These are phyloP conservation scores for Peromyscus californicus DNA, from an alignment of 2,113 vertebrate genomes.

Conservation along the genomic window DNA sequence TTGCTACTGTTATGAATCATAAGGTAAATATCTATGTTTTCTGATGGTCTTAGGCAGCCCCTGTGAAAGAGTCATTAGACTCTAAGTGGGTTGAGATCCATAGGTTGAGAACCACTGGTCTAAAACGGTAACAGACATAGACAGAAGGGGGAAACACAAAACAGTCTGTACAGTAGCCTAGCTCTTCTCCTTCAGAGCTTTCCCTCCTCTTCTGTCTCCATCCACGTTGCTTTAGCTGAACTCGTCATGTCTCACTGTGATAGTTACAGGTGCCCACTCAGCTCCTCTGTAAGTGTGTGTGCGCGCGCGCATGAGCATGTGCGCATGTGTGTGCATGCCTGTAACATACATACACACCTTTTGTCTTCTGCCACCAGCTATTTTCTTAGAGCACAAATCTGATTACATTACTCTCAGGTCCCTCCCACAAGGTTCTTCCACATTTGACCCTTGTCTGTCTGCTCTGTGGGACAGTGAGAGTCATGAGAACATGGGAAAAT, in stretches of 20 bases:
- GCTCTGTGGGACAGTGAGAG: background rate
- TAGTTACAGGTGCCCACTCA: background rate
- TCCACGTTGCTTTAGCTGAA: background rate
- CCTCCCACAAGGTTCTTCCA: background rate
- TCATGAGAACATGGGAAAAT: background rate
- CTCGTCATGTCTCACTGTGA: background rate
- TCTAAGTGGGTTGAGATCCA: background rate
- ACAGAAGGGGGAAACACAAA: background rate
- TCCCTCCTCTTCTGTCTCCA: background rate
- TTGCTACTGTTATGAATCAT: background rate
- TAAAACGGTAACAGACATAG: background rate
- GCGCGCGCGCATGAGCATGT: fast-evolving
- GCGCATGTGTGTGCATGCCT: fast-evolving
- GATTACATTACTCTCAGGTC: background rate
- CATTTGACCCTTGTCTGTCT: background rate
- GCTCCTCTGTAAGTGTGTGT: background rate
- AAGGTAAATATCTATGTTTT: background rate
- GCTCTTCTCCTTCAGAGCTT: background rate
- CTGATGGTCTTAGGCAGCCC: background rate
- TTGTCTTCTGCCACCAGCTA: background rate
- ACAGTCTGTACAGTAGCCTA: background rate
- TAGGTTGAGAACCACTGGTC: background rate
- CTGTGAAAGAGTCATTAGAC: background rate
- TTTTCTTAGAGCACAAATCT: background rate
- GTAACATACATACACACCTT: background rate